Conservation (phyloP, 2,113 vertebrate genomes). For the Anoplopoma fimbria region DNA sequence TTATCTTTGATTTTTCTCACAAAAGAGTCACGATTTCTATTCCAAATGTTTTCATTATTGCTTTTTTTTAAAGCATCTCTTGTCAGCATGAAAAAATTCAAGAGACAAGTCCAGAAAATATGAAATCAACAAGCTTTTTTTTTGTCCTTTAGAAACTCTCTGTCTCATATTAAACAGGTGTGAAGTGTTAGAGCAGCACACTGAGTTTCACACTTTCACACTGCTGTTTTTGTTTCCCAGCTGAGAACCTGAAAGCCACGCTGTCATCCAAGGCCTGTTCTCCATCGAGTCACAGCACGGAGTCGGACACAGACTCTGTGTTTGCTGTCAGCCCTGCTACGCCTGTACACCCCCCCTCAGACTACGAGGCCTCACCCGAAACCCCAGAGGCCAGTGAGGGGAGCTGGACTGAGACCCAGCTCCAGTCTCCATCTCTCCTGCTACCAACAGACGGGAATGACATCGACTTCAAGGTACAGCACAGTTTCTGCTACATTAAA, state of each 20-base stretch:
- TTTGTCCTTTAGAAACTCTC: background rate
- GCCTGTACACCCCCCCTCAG: conserved; percentile 6
- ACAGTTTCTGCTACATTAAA: background rate
- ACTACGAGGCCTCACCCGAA: conserved; percentile 31
- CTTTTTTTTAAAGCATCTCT: background rate
- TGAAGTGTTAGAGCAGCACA: background rate
- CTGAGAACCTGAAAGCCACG: conserved; percentile 71
- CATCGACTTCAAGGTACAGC: conserved; percentile 69
- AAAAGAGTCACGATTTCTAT: background rate
- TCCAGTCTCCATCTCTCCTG: conserved; percentile 27
- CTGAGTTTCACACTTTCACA: background rate
- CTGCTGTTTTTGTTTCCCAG: conserved; percentile 46
- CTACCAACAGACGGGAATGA: conserved; percentile 23
- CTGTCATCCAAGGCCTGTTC: conserved; percentile 54
- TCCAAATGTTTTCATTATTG: background rate
- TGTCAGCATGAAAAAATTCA: background rate
- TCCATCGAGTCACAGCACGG: conserved; percentile 17
- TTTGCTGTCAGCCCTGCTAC: conserved; percentile 29
- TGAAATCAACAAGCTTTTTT: background rate
- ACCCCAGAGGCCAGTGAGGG: conserved; percentile 31
- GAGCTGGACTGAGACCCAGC: conserved; percentile 23
- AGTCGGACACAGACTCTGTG: conserved; percentile 50
- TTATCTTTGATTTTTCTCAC: background rate
- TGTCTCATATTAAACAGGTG: background rate
- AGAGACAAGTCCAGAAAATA: background rate